phyloP scores from a whole-genome alignment of 2,888 invertebrate species.

The Napeogenes sylphis region DNA sequence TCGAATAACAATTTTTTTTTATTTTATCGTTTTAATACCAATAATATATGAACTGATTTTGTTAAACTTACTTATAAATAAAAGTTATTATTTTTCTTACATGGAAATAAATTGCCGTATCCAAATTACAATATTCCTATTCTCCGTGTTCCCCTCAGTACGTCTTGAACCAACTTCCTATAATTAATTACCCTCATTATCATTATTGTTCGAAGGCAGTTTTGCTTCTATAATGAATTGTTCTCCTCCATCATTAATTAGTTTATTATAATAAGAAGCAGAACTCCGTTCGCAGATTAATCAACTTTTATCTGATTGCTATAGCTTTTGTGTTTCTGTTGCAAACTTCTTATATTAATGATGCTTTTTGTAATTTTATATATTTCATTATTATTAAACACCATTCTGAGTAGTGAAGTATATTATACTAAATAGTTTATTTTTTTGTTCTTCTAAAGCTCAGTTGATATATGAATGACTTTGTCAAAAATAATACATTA shows the following conservation, averaged over 20 bases:
- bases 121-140: constrained; percentile 34
- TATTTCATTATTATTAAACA: not conserved
- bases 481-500: no score
- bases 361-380: constrained; percentile 19
- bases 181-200: constrained; percentile 78
- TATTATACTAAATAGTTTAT: no score
- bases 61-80: no score
- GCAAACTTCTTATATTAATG: constrained; percentile 27
- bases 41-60: no score
- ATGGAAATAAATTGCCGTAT: constrained; percentile 36
- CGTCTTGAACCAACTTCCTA: constrained; percentile 76
- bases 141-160: constrained; percentile 52
- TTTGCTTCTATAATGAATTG: constrained; percentile 78
- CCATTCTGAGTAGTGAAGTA: no score
- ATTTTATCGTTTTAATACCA: no score
- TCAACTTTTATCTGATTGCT: constrained; percentile 73
- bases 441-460: no score
- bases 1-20: no score
- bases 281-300: constrained; percentile 72
- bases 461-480: no score
- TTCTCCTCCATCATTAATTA: constrained; percentile 76
- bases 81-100: no score
- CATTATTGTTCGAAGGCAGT: constrained; percentile 78
- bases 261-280: constrained; percentile 76
- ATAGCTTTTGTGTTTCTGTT: constrained; percentile 51